A percentile compares a stretch with the other conserved stretches of the same genome.
These are phyloP conservation scores for Tenualosa ilisha DNA, from an alignment of 2,797 vertebrate genomes.

Conservation along the genomic window DNA sequence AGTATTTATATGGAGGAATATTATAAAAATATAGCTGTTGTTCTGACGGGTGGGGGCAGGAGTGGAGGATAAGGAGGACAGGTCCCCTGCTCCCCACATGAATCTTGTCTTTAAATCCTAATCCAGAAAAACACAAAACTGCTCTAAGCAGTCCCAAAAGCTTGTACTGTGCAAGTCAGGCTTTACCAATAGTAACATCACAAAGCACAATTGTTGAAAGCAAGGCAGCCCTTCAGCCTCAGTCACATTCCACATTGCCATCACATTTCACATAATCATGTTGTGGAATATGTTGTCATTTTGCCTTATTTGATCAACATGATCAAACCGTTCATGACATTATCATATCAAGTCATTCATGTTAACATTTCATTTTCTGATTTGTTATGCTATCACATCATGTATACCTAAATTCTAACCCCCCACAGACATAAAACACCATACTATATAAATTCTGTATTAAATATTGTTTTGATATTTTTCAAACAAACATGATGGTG, in stretches of 20 bases:
- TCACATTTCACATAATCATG: background rate
- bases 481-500: background rate
- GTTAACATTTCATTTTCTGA: background rate
- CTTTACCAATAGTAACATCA: background rate
- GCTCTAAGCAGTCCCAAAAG: constrained; percentile 17
- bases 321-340: background rate
- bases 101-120: constrained; percentile 24
- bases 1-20: constrained; percentile 53
- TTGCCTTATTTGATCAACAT: background rate
- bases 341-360: background rate
- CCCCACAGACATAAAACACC: background rate
- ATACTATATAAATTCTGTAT: no score
- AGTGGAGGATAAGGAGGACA: constrained; percentile 9
- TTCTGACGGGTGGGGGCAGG: constrained; percentile 52
- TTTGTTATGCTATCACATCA: background rate
- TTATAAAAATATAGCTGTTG: constrained; percentile 28
- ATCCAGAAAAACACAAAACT: constrained; percentile 9
- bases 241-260: background rate
- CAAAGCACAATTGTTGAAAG: constrained; percentile 8
- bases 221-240: background rate
- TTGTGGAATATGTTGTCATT: background rate
- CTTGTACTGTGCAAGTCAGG: background rate
- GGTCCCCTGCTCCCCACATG: constrained; percentile 8
- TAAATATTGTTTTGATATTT: no score
- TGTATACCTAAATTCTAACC: background rate